These are phyloP conservation scores for Catharus bicknelli DNA, from an alignment of 2,113 vertebrate species.

Conservation along the genomic window DNA sequence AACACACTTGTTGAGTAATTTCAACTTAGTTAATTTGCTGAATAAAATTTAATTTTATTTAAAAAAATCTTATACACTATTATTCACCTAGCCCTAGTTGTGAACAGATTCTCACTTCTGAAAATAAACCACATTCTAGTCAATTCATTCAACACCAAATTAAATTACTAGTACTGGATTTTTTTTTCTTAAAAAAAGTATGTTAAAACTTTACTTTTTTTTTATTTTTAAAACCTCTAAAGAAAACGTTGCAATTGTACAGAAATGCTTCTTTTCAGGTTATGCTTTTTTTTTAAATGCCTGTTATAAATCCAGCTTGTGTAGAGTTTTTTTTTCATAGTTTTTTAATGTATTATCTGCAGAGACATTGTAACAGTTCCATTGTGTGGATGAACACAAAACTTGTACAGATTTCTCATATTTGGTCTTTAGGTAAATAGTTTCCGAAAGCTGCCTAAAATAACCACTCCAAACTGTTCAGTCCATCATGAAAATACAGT, in stretches of 20 bases:
- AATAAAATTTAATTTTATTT: slow-evolving; percentile 73
- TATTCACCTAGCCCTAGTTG: slow-evolving; percentile 64
- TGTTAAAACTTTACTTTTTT: slow-evolving; percentile 62
- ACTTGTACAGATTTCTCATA: slow-evolving; percentile 76
- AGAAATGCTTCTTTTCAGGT: slow-evolving; percentile 68
- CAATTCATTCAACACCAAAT: slow-evolving; percentile 67
- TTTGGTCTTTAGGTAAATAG: slow-evolving; percentile 82
- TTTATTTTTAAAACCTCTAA: slow-evolving; percentile 68
- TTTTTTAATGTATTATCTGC: slow-evolving; percentile 72
- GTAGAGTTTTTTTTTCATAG: slow-evolving; percentile 64
- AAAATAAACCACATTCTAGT: slow-evolving; percentile 70
- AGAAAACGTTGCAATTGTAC: slow-evolving; percentile 54
- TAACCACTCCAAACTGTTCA: slow-evolving; percentile 78
- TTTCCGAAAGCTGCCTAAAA: slow-evolving; percentile 77
- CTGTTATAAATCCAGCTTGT: slow-evolving; percentile 74
- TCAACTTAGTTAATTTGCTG: slow-evolving; percentile 60
- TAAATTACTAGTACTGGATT: slow-evolving; percentile 66
- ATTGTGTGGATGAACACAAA: slow-evolving; percentile 70
- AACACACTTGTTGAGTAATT: slow-evolving; percentile 40
- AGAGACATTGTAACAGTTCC: slow-evolving; percentile 73
- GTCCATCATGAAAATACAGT: slow-evolving; percentile 74
- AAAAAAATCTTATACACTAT: slow-evolving; percentile 71
- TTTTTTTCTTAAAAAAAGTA: slow-evolving; percentile 59
- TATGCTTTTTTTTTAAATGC: slow-evolving; percentile 60
- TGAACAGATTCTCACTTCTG: slow-evolving; percentile 67